phyloP scores from a whole-genome alignment of 1,140 invertebrate genomes.

The Luehdorfia chinensis region DNA sequence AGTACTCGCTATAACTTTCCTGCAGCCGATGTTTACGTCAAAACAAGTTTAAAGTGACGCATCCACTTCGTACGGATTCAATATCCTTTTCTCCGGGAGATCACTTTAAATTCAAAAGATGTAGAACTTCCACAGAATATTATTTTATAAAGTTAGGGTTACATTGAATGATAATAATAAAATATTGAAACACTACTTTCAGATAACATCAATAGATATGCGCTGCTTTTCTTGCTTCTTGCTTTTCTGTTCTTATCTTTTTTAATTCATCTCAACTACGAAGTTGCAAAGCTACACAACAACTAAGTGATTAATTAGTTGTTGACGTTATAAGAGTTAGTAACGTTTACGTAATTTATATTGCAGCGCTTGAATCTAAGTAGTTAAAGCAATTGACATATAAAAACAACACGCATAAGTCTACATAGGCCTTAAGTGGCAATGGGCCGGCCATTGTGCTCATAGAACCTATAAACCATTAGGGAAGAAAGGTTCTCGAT shows the following conservation, averaged over 20 bases:
- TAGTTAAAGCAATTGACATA: too few relatives aligned
- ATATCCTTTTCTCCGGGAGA: conserved; percentile 3
- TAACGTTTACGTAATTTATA: too few relatives aligned
- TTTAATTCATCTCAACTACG: not conserved
- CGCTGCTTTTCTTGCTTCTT: too few relatives aligned
- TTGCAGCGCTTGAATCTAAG: too few relatives aligned
- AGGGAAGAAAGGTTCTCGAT: too few relatives aligned
- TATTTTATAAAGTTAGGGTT: conserved; percentile 10
- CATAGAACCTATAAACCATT: too few relatives aligned
- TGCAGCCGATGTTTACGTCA: not conserved
- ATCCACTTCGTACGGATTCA: conserved; percentile 3
- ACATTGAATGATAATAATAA: conserved; percentile 12
- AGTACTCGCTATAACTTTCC: not conserved
- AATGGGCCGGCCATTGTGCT: too few relatives aligned
- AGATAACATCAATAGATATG: conserved; percentile 1
- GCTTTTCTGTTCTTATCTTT: too few relatives aligned
- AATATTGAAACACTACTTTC: conserved; percentile 7
- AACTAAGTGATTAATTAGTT: not conserved
- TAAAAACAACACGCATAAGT: too few relatives aligned
- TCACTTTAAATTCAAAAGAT: conserved; percentile 15
- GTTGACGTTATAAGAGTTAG: too few relatives aligned
- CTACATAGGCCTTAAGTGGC: too few relatives aligned
- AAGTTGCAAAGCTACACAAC: not conserved
- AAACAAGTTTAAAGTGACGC: conserved; percentile 12
- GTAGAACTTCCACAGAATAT: conserved; percentile 9